Percentiles rank a stretch among this genome's conserved stretches.
phyloP scores from a whole-genome alignment of 2,113 vertebrate species.

The Triplophysa rosa region DNA sequence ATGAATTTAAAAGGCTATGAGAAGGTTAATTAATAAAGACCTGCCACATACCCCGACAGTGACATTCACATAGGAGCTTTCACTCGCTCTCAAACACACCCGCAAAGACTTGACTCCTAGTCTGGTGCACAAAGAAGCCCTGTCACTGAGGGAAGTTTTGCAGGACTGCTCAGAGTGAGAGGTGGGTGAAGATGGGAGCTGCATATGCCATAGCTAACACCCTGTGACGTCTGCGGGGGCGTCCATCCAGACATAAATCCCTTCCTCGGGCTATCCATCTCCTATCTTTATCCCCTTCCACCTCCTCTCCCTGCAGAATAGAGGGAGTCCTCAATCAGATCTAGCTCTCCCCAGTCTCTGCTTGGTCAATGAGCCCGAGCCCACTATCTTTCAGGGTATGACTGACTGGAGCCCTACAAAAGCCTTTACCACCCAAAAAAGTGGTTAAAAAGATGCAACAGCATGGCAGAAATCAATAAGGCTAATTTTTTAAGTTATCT shows the following conservation, averaged over 20 bases:
- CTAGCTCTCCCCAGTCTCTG: constrained; percentile 4
- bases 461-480: constrained; percentile 46
- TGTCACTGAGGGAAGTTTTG: constrained; percentile 26
- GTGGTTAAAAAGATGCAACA: constrained; percentile 56
- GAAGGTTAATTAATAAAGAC: constrained; percentile 47
- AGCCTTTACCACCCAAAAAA: constrained; percentile 51
- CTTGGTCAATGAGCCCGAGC: constrained; percentile 36
- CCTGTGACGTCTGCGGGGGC: constrained; percentile 46
- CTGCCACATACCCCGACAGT: constrained; percentile 18
- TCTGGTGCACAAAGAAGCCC: constrained; percentile 19
- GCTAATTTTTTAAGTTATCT: constrained; percentile 45
- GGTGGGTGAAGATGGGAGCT: constrained; percentile 62
- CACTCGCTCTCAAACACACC: not conserved
- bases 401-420: constrained; percentile 53
- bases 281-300: constrained; percentile 40
- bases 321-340: constrained; percentile 20
- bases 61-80: constrained; percentile 8
- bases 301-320: constrained; percentile 17
- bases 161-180: constrained; percentile 61
- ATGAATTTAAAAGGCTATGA: constrained; percentile 23
- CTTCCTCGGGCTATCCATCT: constrained; percentile 38
- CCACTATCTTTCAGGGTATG: constrained; percentile 43
- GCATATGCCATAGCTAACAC: constrained; percentile 54
- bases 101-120: constrained; percentile 4
- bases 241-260: constrained; percentile 47